A percentile compares a stretch with the other conserved stretches of the same genome.
Conservation (phyloP, 2,797 vertebrate genomes). For the Dendrocincla fuliginosa region DNA sequence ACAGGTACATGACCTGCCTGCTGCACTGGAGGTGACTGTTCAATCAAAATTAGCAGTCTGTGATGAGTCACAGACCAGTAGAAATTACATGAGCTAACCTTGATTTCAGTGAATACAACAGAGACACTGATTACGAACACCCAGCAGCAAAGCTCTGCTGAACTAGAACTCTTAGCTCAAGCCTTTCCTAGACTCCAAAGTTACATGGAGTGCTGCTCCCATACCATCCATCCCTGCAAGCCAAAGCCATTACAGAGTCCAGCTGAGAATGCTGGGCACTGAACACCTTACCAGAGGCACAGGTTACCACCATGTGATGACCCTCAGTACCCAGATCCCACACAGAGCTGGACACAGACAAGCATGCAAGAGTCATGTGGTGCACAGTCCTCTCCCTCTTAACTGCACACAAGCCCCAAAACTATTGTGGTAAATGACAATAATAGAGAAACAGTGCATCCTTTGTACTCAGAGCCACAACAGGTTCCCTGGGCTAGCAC, state of each 20-base stretch:
- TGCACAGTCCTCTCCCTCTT: not conserved
- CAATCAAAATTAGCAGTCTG: not conserved
- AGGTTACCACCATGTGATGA: accelerated
- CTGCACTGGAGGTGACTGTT: not conserved
- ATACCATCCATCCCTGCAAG: not conserved
- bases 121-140: not conserved
- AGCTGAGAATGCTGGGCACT: not conserved
- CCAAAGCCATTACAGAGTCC: not conserved
- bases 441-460: not conserved
- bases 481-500: not conserved
- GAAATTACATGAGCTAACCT: not conserved
- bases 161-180: not conserved
- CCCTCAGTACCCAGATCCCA: not conserved
- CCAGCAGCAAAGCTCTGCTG: not conserved
- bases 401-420: not conserved
- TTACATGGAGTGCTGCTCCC: accelerated
- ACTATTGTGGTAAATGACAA: not conserved
- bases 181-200: not conserved
- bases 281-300: not conserved
- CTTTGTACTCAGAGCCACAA: not conserved
- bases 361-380: accelerated
- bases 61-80: not conserved
- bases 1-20: not conserved
- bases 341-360: accelerated
- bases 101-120: not conserved